Evolutionary conservation across 30 jellyfish, hydroid and myxozoan species (phyloP).

Genomic region (Aurelia aurita): DNA sequence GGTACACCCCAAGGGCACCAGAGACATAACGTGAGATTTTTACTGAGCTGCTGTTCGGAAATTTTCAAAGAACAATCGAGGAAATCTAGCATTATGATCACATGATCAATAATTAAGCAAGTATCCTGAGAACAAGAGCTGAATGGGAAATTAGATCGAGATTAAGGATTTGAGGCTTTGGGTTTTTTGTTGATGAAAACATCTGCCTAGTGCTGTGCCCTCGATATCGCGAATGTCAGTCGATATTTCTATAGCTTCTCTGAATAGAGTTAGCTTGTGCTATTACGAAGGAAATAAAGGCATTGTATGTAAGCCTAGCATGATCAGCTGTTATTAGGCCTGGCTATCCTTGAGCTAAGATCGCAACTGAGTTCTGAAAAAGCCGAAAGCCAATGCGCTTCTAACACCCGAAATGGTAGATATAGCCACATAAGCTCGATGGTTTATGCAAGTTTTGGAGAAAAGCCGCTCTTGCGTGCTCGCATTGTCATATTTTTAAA

Average conservation of each 20-base stretch:
- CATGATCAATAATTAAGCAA: constrained; percentile 26
- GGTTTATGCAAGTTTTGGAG: no score
- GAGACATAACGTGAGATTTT: no score
- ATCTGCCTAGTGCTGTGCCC: constrained; percentile 13
- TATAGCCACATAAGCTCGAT: neutral
- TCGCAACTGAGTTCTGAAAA: constrained; percentile 8
- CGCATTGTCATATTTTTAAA: no score
- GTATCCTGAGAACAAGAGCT: constrained; percentile 12
- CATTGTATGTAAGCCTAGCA: neutral
- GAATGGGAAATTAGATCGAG: constrained; percentile 10
- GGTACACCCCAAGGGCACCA: no score
- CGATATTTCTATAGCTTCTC: constrained; percentile 3
- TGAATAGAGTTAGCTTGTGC: neutral
- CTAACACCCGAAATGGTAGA: neutral
- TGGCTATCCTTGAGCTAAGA: neutral
- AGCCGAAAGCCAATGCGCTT: constrained; percentile 8
- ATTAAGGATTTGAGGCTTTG: constrained; percentile 6
- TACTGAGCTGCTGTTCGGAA: neutral
- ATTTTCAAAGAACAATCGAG: neutral
- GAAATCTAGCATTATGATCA: neutral
- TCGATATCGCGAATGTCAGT: neutral
- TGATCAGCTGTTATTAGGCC: constrained; percentile 6
- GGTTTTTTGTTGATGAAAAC: neutral
- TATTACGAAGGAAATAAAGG: neutral
- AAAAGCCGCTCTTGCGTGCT: no score